Evolutionary conservation across 1,140 invertebrate species (phyloP).

Genomic region (Eulimnadia texana): DNA sequence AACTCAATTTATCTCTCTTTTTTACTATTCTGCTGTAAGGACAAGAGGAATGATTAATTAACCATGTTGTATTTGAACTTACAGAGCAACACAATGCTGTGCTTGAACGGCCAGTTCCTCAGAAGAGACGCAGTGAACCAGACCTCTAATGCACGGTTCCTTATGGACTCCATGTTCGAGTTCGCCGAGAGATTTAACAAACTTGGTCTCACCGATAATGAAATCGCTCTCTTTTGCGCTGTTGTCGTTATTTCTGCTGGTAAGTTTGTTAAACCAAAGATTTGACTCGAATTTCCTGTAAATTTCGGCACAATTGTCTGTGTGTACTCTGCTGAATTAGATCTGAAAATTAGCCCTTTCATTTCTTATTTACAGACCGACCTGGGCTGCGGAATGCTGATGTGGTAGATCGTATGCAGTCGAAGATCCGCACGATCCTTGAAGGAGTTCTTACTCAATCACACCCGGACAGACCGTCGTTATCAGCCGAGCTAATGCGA

Average conservation of each 20-base stretch:
- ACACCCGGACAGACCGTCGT: conserved; percentile 49
- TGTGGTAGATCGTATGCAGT: conserved; percentile 81
- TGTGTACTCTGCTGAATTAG: no score
- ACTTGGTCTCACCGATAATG: conserved; percentile 74
- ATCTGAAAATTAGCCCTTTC: no score
- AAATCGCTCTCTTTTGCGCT: conserved; percentile 86
- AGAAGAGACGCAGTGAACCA: conserved; percentile 77
- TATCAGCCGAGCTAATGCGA: conserved; percentile 76
- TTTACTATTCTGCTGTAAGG: neutral
- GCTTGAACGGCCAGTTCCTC: conserved; percentile 78
- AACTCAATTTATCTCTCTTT: neutral
- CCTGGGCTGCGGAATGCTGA: conserved; percentile 83
- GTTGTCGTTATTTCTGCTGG: conserved; percentile 84
- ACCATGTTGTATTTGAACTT: neutral
- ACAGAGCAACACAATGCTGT: conserved; percentile 72
- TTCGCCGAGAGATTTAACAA: conserved; percentile 87
- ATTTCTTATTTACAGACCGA: conserved; percentile 41
- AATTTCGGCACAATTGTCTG: no score
- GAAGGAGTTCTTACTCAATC: conserved; percentile 68
- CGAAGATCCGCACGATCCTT: conserved; percentile 65
- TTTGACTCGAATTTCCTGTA: no score
- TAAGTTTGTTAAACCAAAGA: conserved; percentile 25
- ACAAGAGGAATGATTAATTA: neutral
- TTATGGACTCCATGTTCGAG: conserved; percentile 93
- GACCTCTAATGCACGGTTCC: conserved; percentile 69